phyloP scores from a whole-genome alignment of 2,113 vertebrate species.

The Clarias gariepinus region DNA sequence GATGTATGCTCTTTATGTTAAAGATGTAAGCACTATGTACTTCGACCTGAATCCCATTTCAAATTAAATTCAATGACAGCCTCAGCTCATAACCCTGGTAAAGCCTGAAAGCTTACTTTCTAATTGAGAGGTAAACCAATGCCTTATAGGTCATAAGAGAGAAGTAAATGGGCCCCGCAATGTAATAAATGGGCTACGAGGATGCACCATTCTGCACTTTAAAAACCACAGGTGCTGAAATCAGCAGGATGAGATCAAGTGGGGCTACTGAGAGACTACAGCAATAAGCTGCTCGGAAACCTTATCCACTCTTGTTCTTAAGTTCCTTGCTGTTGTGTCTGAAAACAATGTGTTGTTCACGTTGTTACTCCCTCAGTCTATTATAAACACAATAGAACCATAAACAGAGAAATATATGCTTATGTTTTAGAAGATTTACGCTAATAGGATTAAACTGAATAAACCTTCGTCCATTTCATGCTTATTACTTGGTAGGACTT shows the following conservation, averaged over 20 bases:
- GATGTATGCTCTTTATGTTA: conserved; percentile 5
- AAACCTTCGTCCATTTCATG: neutral
- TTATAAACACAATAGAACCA: neutral
- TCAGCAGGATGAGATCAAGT: conserved; percentile 62
- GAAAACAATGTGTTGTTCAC: conserved; percentile 9
- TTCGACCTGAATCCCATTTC: conserved; percentile 78
- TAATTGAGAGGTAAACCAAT: conserved; percentile 77
- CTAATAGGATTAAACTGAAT: neutral
- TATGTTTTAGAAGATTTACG: neutral
- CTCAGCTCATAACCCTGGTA: conserved; percentile 70
- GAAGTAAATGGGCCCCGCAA: conserved; percentile 68
- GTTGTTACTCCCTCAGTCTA: neutral
- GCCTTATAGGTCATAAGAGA: conserved; percentile 68
- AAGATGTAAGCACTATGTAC: conserved; percentile 49
- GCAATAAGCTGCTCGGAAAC: conserved; percentile 63
- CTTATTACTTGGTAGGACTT: neutral
- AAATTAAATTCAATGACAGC: conserved; percentile 80
- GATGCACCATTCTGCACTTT: conserved; percentile 72
- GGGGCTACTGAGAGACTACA: conserved; percentile 54
- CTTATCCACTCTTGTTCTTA: neutral
- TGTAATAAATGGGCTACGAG: conserved; percentile 74
- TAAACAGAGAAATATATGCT: neutral
- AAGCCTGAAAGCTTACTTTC: conserved; percentile 72
- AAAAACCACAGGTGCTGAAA: conserved; percentile 71
- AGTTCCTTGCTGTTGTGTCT: conserved; percentile 6